Conservation (phyloP, 2,113 vertebrate genomes). For the Bubo bubo region DNA sequence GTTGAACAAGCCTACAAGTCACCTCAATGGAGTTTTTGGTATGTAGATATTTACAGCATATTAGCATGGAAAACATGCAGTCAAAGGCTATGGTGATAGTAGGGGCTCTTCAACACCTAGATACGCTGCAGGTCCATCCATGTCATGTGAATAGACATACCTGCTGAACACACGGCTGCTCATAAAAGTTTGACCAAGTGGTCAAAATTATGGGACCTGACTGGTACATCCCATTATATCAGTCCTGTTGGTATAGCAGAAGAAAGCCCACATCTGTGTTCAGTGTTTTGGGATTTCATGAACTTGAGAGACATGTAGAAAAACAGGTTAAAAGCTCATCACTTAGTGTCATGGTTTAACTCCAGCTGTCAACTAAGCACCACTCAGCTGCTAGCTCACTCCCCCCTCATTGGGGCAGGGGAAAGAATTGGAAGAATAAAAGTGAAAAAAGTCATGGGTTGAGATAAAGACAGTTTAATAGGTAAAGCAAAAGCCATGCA, state of each 20-base stretch:
- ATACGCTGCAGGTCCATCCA: not conserved
- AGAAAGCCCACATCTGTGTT: not conserved
- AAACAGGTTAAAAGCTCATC: not conserved
- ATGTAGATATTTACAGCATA: not conserved
- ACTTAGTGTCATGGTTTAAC: not conserved
- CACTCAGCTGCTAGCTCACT: too few relatives aligned
- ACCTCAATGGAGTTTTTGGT: not conserved
- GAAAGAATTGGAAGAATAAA: too few relatives aligned
- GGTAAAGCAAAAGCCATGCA: too few relatives aligned
- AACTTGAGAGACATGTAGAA: not conserved
- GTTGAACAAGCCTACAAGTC: not conserved
- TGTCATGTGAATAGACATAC: not conserved
- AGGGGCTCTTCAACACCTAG: not conserved
- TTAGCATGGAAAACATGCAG: not conserved
- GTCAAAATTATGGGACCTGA: not conserved
- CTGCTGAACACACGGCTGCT: too few relatives aligned
- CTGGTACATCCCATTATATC: not conserved
- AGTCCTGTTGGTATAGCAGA: not conserved
- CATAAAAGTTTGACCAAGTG: not conserved
- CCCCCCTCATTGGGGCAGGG: too few relatives aligned
- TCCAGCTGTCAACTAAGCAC: too few relatives aligned
- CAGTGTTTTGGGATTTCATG: not conserved
- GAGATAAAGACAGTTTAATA: too few relatives aligned
- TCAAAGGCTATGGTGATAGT: not conserved
- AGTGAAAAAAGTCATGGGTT: too few relatives aligned